Evolutionary conservation across 2,113 vertebrate species (phyloP).

Genomic region (Macquaria ambigua): DNA sequence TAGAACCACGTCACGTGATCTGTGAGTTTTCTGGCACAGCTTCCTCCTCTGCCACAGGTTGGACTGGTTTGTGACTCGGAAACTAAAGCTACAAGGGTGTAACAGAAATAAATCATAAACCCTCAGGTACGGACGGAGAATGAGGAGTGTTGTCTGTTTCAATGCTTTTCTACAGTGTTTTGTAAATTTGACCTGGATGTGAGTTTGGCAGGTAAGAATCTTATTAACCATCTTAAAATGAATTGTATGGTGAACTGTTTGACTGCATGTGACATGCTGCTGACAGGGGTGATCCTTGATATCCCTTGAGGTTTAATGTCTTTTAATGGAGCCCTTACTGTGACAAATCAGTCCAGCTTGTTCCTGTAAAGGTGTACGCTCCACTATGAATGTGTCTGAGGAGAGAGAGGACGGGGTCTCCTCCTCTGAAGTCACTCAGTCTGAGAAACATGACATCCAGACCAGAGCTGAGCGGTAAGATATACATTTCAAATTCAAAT

Average conservation of each 20-base stretch:
- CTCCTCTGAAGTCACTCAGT: neutral
- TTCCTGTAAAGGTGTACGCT: neutral
- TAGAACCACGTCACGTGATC: neutral
- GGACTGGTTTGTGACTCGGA: neutral
- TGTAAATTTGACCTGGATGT: neutral
- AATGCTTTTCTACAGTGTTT: neutral
- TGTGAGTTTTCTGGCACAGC: neutral
- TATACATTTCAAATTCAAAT: no score
- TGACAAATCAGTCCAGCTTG: neutral
- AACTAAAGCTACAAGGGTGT: neutral
- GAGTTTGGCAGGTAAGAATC: neutral
- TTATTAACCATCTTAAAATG: no score
- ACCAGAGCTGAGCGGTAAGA: slow-evolving; percentile 9
- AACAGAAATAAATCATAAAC: neutral
- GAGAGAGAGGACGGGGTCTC: neutral
- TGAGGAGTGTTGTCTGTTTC: neutral
- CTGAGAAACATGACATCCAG: neutral
- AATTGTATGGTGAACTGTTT: neutral
- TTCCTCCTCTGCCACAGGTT: neutral
- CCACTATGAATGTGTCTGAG: neutral
- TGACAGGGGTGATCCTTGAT: neutral
- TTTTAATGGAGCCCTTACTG: neutral
- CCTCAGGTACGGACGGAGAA: neutral
- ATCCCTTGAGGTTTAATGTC: neutral
- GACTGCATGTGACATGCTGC: neutral